phyloP scores from a whole-genome alignment of 2,113 vertebrate genomes.

The Bujurquina vittata region DNA sequence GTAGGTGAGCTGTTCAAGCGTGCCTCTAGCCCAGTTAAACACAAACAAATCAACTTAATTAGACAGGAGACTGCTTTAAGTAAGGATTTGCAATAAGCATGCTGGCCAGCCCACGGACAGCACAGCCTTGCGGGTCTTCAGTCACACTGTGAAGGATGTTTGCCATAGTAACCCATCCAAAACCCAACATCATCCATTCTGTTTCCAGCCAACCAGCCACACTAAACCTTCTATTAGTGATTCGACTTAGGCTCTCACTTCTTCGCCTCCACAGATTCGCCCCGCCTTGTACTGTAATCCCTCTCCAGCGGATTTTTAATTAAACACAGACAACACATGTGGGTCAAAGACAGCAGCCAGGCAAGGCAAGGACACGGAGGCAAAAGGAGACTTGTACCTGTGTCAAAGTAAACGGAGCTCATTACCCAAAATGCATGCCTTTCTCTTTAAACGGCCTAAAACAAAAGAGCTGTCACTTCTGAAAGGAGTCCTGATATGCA shows the following conservation, averaged over 20 bases:
- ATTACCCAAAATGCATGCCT: conserved; percentile 17
- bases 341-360: conserved; percentile 31
- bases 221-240: conserved; percentile 38
- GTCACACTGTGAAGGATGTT: neutral
- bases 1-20: conserved; percentile 8
- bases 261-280: conserved; percentile 28
- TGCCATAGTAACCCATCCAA: neutral
- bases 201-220: conserved; percentile 6
- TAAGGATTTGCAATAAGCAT: conserved; percentile 10
- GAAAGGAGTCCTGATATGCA: conserved; percentile 56
- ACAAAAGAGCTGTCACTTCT: conserved; percentile 44
- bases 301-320: conserved; percentile 67
- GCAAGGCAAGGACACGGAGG: neutral
- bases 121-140: neutral
- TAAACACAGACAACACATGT: conserved; percentile 57
- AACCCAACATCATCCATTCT: neutral
- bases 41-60: conserved; percentile 35
- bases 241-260: conserved; percentile 30
- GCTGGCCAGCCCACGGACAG: neutral
- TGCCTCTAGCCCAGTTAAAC: neutral
- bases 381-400: neutral
- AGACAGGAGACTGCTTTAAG: neutral
- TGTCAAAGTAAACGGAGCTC: conserved; percentile 7
- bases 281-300: conserved; percentile 54
- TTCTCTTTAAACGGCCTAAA: neutral